These are phyloP conservation scores for Nasonovia ribisnigri DNA, from an alignment of 2,888 invertebrate species.

Conservation along the genomic window DNA sequence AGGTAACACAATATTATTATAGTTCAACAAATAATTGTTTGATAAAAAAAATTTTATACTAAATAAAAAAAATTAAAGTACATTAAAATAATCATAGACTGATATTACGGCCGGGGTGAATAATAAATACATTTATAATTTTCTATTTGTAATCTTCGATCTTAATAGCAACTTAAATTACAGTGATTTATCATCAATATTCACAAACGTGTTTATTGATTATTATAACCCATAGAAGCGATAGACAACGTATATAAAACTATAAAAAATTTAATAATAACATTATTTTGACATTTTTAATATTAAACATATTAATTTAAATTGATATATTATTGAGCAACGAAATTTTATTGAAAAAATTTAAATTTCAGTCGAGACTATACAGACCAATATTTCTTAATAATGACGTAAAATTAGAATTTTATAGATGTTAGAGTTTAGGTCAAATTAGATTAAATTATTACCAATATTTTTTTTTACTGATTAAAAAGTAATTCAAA, in stretches of 20 bases:
- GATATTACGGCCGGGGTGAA: background rate
- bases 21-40: background rate
- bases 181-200: background rate
- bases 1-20: no score
- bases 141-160: background rate
- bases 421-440: constrained; percentile 9
- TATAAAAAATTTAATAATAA: background rate
- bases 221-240: background rate
- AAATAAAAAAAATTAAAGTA: background rate
- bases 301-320: background rate
- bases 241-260: background rate
- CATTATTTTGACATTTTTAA: background rate
- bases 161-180: background rate
- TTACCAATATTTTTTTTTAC: constrained; percentile 9
- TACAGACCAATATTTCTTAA: background rate
- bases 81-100: background rate
- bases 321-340: background rate
- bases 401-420: constrained; percentile 7
- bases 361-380: background rate
- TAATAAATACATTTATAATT: background rate
- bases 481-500: constrained; percentile 33
- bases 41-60: background rate
- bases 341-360: background rate
- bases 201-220: background rate
- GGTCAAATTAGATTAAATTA: constrained; percentile 31